These are phyloP conservation scores for Scomber japonicus DNA, from an alignment of 2,113 vertebrate species.

Conservation along the genomic window DNA sequence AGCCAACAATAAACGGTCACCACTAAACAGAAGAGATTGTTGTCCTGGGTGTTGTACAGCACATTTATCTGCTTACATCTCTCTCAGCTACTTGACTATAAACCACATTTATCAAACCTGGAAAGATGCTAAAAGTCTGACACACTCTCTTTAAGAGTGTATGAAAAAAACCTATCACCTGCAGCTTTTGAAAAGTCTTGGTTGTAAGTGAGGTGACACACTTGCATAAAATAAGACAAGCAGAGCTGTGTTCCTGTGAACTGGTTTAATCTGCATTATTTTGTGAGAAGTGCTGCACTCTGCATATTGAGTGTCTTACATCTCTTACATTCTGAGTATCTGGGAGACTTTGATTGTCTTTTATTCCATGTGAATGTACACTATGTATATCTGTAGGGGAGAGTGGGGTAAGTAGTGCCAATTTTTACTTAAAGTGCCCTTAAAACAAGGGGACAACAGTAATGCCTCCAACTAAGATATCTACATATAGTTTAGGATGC, in stretches of 20 bases:
- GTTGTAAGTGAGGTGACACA: not conserved
- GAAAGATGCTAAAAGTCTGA: not conserved
- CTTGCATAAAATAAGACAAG: constrained; percentile 32
- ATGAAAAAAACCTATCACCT: not conserved
- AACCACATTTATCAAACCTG: not conserved
- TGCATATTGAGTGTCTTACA: constrained; percentile 24
- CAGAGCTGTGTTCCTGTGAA: constrained; percentile 10
- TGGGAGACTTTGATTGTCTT: not conserved
- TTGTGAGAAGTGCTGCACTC: not conserved
- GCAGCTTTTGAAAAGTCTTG: constrained; percentile 15
- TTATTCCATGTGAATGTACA: not conserved
- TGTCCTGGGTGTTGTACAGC: not conserved
- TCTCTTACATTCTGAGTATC: not conserved
- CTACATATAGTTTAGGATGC: no score
- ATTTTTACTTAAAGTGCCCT: no score
- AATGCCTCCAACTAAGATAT: no score
- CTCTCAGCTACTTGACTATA: not conserved
- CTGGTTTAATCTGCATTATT: constrained; percentile 3
- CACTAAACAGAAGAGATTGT: constrained; percentile 18
- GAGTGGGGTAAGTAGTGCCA: no score
- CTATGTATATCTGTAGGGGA: not conserved
- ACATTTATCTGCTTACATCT: constrained; percentile 7
- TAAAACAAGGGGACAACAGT: no score
- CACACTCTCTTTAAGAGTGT: not conserved
- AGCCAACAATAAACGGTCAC: not conserved